Conservation (phyloP, 2,113 vertebrate genomes). For the Pedetes capensis region DNA sequence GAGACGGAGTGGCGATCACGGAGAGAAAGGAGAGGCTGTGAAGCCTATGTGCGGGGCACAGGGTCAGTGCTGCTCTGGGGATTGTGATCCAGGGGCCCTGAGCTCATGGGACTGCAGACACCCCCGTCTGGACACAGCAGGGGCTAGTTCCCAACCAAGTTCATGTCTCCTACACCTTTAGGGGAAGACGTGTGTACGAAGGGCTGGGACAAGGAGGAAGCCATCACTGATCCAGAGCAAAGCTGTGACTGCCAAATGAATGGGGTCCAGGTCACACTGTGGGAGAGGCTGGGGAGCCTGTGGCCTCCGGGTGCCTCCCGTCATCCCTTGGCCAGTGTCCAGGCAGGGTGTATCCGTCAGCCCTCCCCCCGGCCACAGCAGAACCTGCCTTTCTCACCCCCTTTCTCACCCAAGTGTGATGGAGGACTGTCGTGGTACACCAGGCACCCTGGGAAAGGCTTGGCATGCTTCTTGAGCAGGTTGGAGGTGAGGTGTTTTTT, state of each 20-base stretch:
- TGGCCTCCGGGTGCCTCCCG: not conserved
- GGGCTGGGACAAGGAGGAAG: not conserved
- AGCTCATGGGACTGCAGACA: too few relatives aligned
- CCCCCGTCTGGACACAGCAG: accelerated
- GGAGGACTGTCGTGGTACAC: not conserved
- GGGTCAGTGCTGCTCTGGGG: not conserved
- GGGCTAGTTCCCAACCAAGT: not conserved
- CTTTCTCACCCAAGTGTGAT: too few relatives aligned
- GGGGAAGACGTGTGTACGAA: not conserved
- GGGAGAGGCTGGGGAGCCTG: not conserved
- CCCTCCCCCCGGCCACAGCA: accelerated
- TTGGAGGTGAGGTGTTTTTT: too few relatives aligned
- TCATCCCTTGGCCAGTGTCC: not conserved
- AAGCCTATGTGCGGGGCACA: accelerated
- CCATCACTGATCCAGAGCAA: not conserved
- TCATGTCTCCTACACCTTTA: accelerated
- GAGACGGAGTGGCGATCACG: accelerated
- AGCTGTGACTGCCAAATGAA: constrained; percentile 58
- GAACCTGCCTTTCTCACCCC: not conserved
- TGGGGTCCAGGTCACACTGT: constrained; percentile 30
- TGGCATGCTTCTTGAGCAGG: accelerated
- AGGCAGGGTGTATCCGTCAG: too few relatives aligned
- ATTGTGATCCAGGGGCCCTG: too few relatives aligned
- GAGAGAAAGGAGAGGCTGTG: not conserved
- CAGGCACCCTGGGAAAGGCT: not conserved